Conservation (phyloP, 2,797 vertebrate species). For the Lacerta bilineata region DNA sequence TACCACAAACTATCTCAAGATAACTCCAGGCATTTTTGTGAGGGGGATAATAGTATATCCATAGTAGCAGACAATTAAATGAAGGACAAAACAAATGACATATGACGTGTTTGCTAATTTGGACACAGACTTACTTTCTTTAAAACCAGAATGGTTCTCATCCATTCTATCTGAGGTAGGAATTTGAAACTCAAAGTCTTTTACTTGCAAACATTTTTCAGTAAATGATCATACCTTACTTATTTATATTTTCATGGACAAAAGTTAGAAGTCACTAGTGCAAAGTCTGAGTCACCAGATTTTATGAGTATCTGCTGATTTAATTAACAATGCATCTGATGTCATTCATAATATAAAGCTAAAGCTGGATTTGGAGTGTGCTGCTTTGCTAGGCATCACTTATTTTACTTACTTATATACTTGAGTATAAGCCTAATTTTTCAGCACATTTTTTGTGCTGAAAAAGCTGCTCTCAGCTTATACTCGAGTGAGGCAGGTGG, state of each 20-base stretch:
- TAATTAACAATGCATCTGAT: slow-evolving; percentile 61
- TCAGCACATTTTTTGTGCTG: too few species aligned
- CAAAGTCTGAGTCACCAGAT: slow-evolving; percentile 65
- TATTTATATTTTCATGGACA: neutral
- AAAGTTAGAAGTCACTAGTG: slow-evolving; percentile 51
- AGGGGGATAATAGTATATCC: too few species aligned
- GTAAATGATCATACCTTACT: neutral
- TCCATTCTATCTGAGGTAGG: neutral
- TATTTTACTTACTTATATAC: slow-evolving; percentile 69
- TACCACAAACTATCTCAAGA: neutral
- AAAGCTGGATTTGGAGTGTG: slow-evolving; percentile 59
- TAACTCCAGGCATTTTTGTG: too few species aligned
- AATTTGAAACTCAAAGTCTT: neutral
- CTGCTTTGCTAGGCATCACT: slow-evolving; percentile 73
- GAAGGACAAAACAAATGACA: neutral
- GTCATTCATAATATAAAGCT: slow-evolving; percentile 60
- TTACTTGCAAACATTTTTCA: neutral
- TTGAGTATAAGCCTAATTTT: too few species aligned
- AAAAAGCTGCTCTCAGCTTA: too few species aligned
- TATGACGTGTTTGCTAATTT: neutral
- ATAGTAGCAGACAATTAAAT: too few species aligned
- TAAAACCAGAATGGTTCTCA: neutral
- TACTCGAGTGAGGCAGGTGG: too few species aligned
- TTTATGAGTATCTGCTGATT: slow-evolving; percentile 69
- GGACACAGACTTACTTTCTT: neutral